phyloP scores from a whole-genome alignment of 2,797 vertebrate genomes.

The Poecilia gillii region DNA sequence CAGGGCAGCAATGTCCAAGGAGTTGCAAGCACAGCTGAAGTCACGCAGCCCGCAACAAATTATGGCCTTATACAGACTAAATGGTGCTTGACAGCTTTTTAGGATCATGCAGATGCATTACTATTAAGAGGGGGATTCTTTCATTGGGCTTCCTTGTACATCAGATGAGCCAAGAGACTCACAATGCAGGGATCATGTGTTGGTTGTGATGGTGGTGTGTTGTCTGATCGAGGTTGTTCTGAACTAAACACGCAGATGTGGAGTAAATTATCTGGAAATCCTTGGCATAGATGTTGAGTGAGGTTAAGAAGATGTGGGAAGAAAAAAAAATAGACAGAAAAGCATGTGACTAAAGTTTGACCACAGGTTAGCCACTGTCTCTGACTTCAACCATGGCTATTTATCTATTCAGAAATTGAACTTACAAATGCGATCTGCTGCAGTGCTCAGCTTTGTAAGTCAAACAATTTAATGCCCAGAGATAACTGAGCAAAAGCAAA shows the following conservation, averaged over 20 bases:
- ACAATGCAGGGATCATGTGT: constrained; percentile 21
- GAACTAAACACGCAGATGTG: constrained; percentile 34
- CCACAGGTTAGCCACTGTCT: constrained; percentile 36
- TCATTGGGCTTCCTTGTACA: constrained; percentile 28
- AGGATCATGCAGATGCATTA: constrained; percentile 29
- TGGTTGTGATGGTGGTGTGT: constrained; percentile 21
- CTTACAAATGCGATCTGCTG: constrained; percentile 26
- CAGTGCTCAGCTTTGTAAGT: constrained; percentile 11
- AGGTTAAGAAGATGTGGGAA: constrained; percentile 60
- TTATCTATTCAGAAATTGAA: constrained; percentile 41
- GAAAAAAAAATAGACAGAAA: constrained; percentile 37
- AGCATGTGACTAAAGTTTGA: constrained; percentile 70
- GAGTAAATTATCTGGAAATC: constrained; percentile 52
- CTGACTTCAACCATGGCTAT: constrained; percentile 30
- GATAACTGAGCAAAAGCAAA: neutral
- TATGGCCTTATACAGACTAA: constrained; percentile 31
- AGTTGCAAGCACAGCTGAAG: constrained; percentile 49
- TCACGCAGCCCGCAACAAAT: constrained; percentile 53
- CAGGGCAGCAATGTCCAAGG: constrained; percentile 58
- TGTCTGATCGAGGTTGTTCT: constrained; percentile 39
- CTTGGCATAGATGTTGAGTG: constrained; percentile 33
- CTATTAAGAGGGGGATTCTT: constrained; percentile 36
- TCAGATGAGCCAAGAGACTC: constrained; percentile 33
- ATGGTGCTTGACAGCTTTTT: constrained; percentile 50
- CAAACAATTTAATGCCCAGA: neutral